These are phyloP conservation scores for Tipula helvola DNA, from an alignment of 2,888 invertebrate genomes.

Conservation along the genomic window DNA sequence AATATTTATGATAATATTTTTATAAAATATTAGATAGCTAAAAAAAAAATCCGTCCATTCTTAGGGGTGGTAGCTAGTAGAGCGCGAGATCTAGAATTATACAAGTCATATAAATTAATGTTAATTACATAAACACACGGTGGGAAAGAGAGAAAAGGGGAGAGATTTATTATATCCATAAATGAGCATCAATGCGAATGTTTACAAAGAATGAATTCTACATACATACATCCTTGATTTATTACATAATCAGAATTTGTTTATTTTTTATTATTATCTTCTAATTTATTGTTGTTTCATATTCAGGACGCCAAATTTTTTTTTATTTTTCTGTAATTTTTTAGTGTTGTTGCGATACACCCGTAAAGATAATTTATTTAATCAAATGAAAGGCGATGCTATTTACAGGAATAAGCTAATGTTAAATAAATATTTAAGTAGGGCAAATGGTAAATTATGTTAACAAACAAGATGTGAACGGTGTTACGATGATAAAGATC, in stretches of 20 bases:
- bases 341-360: neutral
- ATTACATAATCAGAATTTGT: neutral
- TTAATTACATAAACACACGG: neutral
- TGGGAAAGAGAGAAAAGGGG: neutral
- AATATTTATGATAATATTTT: neutral
- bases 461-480: too few relatives aligned
- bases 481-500: too few relatives aligned
- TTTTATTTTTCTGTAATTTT: neutral
- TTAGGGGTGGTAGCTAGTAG: neutral
- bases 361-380: neutral
- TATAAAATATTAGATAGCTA: neutral
- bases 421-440: neutral
- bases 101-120: neutral
- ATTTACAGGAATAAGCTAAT: neutral
- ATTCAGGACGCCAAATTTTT: neutral
- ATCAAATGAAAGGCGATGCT: neutral
- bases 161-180: neutral
- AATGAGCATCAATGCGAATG: neutral
- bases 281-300: neutral
- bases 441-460: too few relatives aligned
- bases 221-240: neutral
- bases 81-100: too few relatives aligned
- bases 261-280: neutral
- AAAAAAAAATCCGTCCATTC: neutral
- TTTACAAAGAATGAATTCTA: neutral